These are phyloP conservation scores for Macrotis lagotis DNA, from an alignment of 2,113 vertebrate genomes.

Conservation along the genomic window DNA sequence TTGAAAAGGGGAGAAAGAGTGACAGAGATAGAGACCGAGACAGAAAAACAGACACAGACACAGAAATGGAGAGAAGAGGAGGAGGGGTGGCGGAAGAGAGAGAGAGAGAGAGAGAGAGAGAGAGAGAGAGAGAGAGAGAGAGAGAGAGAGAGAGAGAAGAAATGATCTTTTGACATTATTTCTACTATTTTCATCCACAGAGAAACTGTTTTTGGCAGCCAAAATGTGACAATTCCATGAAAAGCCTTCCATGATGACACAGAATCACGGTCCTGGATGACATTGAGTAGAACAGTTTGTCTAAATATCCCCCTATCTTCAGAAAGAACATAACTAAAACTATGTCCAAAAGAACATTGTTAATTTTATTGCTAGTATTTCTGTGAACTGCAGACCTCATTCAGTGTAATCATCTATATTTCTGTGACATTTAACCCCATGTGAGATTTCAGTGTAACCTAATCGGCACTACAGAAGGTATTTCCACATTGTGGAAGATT, in stretches of 20 bases:
- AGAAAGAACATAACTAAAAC: background rate
- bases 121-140: no score
- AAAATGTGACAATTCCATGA: background rate
- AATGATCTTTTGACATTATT: background rate
- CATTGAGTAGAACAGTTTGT: background rate
- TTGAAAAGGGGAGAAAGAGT: no score
- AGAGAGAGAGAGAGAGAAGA: no score
- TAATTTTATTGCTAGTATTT: background rate
- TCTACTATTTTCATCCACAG: background rate
- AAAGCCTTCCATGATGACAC: background rate
- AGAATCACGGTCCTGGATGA: background rate
- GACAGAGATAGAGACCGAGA: no score
- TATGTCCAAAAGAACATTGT: background rate
- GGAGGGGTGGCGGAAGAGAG: no score
- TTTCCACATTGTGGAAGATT: background rate
- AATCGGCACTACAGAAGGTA: background rate
- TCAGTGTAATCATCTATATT: background rate
- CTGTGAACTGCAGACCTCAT: background rate
- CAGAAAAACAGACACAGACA: no score
- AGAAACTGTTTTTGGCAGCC: background rate
- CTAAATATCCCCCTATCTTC: background rate
- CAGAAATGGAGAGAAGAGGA: no score
- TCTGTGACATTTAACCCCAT: background rate
- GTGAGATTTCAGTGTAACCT: background rate
- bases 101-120: no score